Percentiles rank a stretch among this genome's conserved stretches.
Evolutionary conservation across 2,797 vertebrate genomes (phyloP).

Genomic region (Gouania willdenowi): DNA sequence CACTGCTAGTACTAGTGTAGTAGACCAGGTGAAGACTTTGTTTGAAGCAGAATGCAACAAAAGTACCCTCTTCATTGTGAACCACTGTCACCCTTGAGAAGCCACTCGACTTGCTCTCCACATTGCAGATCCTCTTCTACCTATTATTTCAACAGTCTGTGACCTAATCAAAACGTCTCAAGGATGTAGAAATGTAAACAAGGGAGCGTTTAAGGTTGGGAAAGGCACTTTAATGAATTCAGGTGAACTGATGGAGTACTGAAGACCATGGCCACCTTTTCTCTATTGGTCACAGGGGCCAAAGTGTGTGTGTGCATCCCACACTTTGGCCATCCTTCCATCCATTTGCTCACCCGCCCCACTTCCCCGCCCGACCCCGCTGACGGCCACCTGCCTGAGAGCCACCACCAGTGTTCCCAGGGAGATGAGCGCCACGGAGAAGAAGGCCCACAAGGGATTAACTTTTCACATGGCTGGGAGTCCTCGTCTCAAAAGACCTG

Average conservation of each 20-base stretch:
- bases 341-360: not conserved
- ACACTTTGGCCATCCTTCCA: constrained; percentile 36
- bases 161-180: constrained; percentile 67
- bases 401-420: constrained; percentile 80
- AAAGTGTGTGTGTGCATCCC: constrained; percentile 53
- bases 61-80: constrained; percentile 71
- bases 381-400: constrained; percentile 62
- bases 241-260: constrained; percentile 23
- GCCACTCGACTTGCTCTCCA: constrained; percentile 70
- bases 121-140: constrained; percentile 61
- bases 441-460: constrained; percentile 81
- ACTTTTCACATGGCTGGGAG: constrained; percentile 88
- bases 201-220: constrained; percentile 20
- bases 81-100: constrained; percentile 75
- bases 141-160: constrained; percentile 63
- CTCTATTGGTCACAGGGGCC: constrained; percentile 42
- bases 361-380: constrained; percentile 31
- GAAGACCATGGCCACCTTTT: not conserved
- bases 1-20: constrained; percentile 45
- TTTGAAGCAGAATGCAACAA: constrained; percentile 55
- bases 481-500: constrained; percentile 83
- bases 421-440: constrained; percentile 79
- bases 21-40: constrained; percentile 35
- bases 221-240: too few relatives aligned
- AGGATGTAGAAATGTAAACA: constrained; percentile 45